Evolutionary conservation across 2,113 vertebrate genomes (phyloP).

Genomic region (Chroicocephalus ridibundus): DNA sequence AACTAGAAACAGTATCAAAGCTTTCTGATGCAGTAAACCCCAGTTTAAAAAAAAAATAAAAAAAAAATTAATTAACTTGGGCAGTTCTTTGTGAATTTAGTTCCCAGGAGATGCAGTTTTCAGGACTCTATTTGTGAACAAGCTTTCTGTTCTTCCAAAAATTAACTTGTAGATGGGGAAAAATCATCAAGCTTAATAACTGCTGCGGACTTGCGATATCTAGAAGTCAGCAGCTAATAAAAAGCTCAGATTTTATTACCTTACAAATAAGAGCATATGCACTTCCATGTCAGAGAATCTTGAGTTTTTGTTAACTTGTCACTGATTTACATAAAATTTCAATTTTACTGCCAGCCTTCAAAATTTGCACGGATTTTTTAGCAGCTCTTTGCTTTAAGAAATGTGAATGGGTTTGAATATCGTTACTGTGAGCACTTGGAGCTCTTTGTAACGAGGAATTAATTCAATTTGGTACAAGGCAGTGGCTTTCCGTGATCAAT

Average conservation of each 20-base stretch:
- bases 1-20: neutral
- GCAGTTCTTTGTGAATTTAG: neutral
- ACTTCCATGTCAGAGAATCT: neutral
- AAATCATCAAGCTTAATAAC: neutral
- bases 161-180: neutral
- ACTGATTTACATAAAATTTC: neutral
- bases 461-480: neutral
- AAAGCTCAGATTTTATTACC: neutral
- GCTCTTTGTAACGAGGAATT: neutral
- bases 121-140: neutral
- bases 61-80: neutral
- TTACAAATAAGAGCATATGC: neutral
- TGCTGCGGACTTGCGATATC: neutral
- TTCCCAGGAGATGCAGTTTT: neutral
- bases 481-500: rapidly evolving
- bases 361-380: neutral
- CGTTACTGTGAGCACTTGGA: neutral
- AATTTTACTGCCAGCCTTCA: neutral
- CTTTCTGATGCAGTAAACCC: neutral
- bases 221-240: neutral
- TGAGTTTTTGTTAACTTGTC: neutral
- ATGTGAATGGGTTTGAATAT: neutral
- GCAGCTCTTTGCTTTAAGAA: neutral
- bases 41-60: neutral
- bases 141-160: neutral